Evolutionary conservation across 2,797 vertebrate species (phyloP), one percentile per base, ranked within the genome.

Genomic region (Selene dorsalis): DNA sequence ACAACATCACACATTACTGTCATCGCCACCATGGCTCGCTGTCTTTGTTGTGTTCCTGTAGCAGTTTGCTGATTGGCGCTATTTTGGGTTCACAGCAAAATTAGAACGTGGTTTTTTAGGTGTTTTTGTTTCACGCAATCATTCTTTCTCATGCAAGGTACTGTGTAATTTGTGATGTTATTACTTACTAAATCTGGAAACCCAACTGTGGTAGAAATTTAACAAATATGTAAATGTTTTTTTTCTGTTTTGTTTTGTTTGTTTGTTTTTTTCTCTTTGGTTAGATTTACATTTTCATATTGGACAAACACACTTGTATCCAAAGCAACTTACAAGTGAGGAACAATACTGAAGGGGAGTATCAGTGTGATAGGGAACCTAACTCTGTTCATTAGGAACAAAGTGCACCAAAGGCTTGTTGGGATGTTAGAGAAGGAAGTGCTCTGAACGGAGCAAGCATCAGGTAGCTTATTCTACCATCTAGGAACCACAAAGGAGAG

Each of bases 1-100:
- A 70, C 63, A 76, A 69, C 56, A 67, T 35, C 58, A 88, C 84
- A 82, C 80, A 86, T 35, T 45, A 13, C 79, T 77, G 80, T 85
- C 80, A 84, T 60, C 47, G 12, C 35, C 38, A 64, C 73, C 76
- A 78, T 35, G 69, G 26, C 63, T 61, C 41, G 28, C 48, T 18
- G 41, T 72, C 45, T 57, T 1, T 64, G 43, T 57, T 69, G 55
- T 64, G 52, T 77, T 74, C 57, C 61, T 68, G 28, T 53, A 79
- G 58, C 64, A 45, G 47, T 53, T 41, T 71, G 24, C 28, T 26
- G 39, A 84, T 39, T 66, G 48, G 17, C 68, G 73, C 59, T 62
- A 18, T 77, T 79, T 73, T 12, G 12, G 22, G 63, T 74, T 61
- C 24, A 61, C 55, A 74, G 53, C 41, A 65, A 62, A 24, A 32